These are phyloP conservation scores for Poecile montanus DNA, from an alignment of 2,797 vertebrate genomes.

Conservation along the genomic window DNA sequence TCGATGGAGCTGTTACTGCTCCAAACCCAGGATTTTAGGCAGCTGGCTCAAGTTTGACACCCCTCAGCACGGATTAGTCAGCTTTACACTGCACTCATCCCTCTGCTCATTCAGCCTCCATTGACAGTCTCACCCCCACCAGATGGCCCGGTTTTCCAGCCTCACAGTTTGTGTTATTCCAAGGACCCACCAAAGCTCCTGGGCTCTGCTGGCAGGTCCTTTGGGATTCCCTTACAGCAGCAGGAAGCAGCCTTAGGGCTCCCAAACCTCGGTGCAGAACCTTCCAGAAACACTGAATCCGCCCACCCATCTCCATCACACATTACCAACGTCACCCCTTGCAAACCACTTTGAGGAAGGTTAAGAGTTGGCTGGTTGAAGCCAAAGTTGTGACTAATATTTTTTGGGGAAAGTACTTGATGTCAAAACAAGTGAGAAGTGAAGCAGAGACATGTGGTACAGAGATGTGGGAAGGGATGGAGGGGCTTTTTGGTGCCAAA, in stretches of 20 bases:
- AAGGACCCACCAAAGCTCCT: not conserved
- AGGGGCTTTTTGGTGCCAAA: slow-evolving; percentile 57
- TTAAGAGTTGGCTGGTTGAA: slow-evolving; percentile 23
- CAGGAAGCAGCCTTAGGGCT: not conserved
- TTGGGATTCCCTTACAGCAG: not conserved
- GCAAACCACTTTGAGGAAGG: slow-evolving; percentile 2
- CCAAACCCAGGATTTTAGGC: not conserved
- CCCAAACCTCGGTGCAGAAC: not conserved
- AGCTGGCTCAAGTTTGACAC: not conserved
- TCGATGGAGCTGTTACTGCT: not conserved
- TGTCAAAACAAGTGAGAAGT: slow-evolving; percentile 43
- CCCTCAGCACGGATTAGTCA: not conserved
- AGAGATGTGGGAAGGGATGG: not conserved
- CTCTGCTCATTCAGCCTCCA: not conserved
- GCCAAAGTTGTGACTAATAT: slow-evolving; percentile 42
- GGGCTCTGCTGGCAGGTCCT: not conserved
- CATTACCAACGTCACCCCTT: not conserved
- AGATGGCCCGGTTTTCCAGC: not conserved
- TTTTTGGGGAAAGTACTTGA: slow-evolving; percentile 38
- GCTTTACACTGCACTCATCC: accelerated
- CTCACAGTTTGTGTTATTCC: not conserved
- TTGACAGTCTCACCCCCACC: not conserved
- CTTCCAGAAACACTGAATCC: not conserved
- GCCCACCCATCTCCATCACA: not conserved
- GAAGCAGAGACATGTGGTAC: not conserved